These are phyloP conservation scores for Engystomops pustulosus DNA, from an alignment of 2,113 vertebrate species.

Conservation along the genomic window DNA sequence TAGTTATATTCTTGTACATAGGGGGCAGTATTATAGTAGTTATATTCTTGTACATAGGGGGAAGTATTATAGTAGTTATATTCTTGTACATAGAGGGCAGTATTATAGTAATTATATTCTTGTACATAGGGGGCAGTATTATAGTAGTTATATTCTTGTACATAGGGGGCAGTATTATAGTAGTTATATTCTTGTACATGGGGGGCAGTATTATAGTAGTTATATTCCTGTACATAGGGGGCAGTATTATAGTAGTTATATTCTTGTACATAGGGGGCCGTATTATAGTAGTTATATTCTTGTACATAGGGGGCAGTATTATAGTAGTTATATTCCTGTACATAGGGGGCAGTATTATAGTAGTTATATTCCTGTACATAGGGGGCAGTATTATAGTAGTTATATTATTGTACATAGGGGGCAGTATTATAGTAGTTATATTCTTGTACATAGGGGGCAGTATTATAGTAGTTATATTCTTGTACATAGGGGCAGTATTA, in stretches of 20 bases:
- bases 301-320: not conserved
- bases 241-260: too few relatives aligned
- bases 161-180: not conserved
- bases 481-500: not conserved
- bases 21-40: constrained; percentile 9
- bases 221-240: not conserved
- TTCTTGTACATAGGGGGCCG: not conserved
- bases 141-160: constrained; percentile 7
- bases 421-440: constrained; percentile 10
- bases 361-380: constrained; percentile 14
- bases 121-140: not conserved
- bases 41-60: constrained; percentile 11
- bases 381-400: constrained; percentile 4
- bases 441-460: not conserved
- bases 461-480: constrained; percentile 5
- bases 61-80: constrained; percentile 10
- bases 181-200: too few relatives aligned
- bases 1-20: constrained; percentile 5
- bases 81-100: constrained; percentile 2
- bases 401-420: constrained; percentile 5
- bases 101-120: constrained; percentile 2
- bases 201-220: too few relatives aligned
- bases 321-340: constrained; percentile 12
- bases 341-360: not conserved
- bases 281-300: not conserved